Conservation (phyloP, 2,888 invertebrate genomes). For the Lymantria monacha region DNA sequence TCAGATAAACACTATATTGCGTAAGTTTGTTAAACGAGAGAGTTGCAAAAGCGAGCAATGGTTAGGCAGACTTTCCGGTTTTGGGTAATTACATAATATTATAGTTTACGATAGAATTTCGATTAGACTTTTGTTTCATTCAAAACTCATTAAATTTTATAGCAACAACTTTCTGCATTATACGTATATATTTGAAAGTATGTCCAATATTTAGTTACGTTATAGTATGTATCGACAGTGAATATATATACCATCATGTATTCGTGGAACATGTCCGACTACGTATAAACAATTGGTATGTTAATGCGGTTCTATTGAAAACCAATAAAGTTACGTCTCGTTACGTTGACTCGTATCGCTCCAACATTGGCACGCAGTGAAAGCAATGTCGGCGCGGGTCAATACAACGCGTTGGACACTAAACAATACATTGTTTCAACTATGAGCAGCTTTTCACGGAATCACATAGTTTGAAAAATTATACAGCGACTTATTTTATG, state of each 20-base stretch:
- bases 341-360: constrained; percentile 13
- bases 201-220: not conserved
- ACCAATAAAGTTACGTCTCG: constrained; percentile 24
- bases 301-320: constrained; percentile 17
- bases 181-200: not conserved
- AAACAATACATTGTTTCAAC: too few species aligned
- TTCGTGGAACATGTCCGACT: not conserved
- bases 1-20: constrained; percentile 5
- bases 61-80: not conserved
- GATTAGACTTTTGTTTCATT: not conserved
- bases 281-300: constrained; percentile 7
- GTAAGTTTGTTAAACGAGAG: not conserved
- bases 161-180: not conserved
- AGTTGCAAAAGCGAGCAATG: not conserved
- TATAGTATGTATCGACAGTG: not conserved
- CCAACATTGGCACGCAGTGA: constrained; percentile 11
- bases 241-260: not conserved
- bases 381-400: constrained; percentile 24
- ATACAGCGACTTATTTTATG: too few species aligned
- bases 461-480: too few species aligned
- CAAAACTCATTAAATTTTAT: not conserved
- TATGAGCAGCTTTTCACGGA: too few species aligned
- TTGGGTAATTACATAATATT: constrained; percentile 3
- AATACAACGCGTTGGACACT: not conserved
- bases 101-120: not conserved